These are phyloP conservation scores for Xanthia togata DNA, from an alignment of 2,888 invertebrate genomes.

Conservation along the genomic window DNA sequence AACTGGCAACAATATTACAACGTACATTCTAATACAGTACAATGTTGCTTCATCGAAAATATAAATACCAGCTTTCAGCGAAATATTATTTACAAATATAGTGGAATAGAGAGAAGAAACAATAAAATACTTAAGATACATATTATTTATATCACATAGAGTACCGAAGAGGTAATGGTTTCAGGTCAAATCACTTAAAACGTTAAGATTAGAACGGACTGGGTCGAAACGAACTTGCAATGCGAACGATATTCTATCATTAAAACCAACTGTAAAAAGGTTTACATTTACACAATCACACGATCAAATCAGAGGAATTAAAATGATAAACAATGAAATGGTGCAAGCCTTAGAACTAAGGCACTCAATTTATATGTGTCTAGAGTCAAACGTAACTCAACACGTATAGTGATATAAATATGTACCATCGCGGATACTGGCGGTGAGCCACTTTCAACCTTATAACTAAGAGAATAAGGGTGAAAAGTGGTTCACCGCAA, in stretches of 20 bases:
- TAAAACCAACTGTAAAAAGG: conserved; percentile 5
- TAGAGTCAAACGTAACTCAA: not conserved
- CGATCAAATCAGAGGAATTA: not conserved
- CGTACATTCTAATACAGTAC: conserved; percentile 19
- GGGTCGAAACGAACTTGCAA: conserved; percentile 29
- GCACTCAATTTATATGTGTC: not conserved
- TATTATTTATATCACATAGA: conserved; percentile 71
- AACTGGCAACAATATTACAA: conserved; percentile 51
- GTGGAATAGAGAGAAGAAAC: conserved; percentile 56
- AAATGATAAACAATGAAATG: not conserved
- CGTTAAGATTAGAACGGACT: conserved; percentile 34
- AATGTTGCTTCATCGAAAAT: conserved; percentile 43
- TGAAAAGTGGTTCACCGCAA: no score
- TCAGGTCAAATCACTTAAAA: conserved; percentile 65
- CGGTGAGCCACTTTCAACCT: no score
- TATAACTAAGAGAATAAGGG: no score
- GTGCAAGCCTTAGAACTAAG: conserved; percentile 18
- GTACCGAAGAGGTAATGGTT: conserved; percentile 73
- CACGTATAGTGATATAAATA: conserved; percentile 1
- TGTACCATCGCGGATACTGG: no score
- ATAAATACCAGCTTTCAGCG: conserved; percentile 60
- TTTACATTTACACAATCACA: not conserved
- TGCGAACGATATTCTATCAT: conserved; percentile 36
- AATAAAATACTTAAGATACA: conserved; percentile 54
- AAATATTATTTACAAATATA: conserved; percentile 61